These are phyloP conservation scores for Allobates femoralis DNA, from an alignment of 2,797 vertebrate genomes.

Conservation along the genomic window DNA sequence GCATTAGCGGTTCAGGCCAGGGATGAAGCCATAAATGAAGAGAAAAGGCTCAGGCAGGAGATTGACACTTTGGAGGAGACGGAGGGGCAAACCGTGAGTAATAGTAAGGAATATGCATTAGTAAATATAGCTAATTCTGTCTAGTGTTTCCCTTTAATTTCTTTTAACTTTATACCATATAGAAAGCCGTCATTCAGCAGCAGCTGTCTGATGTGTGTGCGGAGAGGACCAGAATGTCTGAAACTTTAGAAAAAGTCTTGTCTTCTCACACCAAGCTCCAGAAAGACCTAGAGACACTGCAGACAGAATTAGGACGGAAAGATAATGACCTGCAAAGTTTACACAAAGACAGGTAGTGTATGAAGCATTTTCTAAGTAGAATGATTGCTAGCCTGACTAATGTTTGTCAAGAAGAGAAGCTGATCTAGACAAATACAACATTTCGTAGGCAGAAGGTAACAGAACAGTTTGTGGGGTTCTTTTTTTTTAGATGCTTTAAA, in stretches of 20 bases:
- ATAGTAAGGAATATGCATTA: not conserved
- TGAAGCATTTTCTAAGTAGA: not conserved
- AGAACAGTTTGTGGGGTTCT: not conserved
- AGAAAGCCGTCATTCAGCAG: constrained; percentile 64
- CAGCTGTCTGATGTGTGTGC: constrained; percentile 69
- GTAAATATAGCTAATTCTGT: too few species aligned
- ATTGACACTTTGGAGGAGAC: constrained; percentile 68
- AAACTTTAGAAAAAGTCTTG: constrained; percentile 72
- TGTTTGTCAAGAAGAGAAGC: not conserved
- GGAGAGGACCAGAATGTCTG: constrained; percentile 67
- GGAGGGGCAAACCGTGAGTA: constrained; percentile 69
- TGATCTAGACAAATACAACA: not conserved
- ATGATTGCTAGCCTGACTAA: not conserved
- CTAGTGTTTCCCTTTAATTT: not conserved
- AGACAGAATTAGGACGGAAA: constrained; percentile 70
- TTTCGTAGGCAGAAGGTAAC: not conserved
- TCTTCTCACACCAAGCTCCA: constrained; percentile 72
- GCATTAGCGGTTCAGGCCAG: constrained; percentile 62
- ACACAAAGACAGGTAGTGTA: constrained; percentile 71
- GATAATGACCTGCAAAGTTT: constrained; percentile 72
- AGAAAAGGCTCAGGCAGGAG: constrained; percentile 68
- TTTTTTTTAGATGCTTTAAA: not conserved
- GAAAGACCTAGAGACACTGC: constrained; percentile 70
- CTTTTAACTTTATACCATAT: not conserved
- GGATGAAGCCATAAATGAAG: constrained; percentile 69